Evolutionary conservation across 2,797 vertebrate genomes (phyloP), one percentile per base, ranked within the genome.

Genomic region (Gadopsis marmoratus): DNA sequence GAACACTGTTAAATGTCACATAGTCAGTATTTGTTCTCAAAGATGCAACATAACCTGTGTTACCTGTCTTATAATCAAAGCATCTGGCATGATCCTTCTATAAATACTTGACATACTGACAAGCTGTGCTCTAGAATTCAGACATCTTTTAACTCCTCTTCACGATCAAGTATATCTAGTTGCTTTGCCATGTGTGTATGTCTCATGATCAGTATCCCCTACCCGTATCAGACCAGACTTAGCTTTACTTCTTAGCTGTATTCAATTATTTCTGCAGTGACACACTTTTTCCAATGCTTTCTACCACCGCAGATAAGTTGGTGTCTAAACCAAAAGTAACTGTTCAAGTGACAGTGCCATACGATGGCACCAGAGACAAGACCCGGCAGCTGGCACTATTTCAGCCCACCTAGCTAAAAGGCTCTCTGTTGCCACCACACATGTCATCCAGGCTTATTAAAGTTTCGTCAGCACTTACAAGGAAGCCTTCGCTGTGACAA

Each of bases 371-470:
- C 82, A 68, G 75, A 82, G 80, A 86, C 83, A 19, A 81, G 84
- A 80, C 66, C 80, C 53, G 82, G 86, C 92, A 93, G 87, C 88
- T 92, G 89, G 81, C 81, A 51, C 56, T 31, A 77, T 91, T 76
- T 88, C 79, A 87, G 84, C 81, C 67, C 74, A 90, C 79, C 88
- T 83, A 77, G 82, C 88, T 90, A 61, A 91, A 92, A 84, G 81
- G 76, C 83, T 85, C 80, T 84, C 51, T 74, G 65, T 76, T 84
- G 74, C 80, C 73, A 61, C 78, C 59, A 77, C 73, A 75, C 85
- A 64, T 82, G 86, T 88, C 87, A 86, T 72, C 41, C 66, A 70
- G 84, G 71, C 83, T 85, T 88, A 91, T 92, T 91, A 92, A 91
- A 89, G 79, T 92, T 92, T 91, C 86, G 92, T 89, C 79, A 87